Percentiles rank a stretch among this genome's conserved stretches.
These are phyloP conservation scores for Luscinia luscinia DNA, from an alignment of 2,797 vertebrate species.

Conservation along the genomic window DNA sequence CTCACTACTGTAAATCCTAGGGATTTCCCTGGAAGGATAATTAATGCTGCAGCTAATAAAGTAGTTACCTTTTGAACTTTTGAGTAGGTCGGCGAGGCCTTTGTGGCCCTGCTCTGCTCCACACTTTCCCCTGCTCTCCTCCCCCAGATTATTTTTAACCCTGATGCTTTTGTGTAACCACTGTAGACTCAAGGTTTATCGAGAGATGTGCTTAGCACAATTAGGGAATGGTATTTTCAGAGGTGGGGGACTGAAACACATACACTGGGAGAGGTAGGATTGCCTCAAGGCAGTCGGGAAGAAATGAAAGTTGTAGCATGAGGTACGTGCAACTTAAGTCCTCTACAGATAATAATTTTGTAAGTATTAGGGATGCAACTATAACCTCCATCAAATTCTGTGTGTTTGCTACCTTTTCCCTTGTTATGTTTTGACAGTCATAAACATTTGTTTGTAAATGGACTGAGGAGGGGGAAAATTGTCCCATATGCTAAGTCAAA, in stretches of 20 bases:
- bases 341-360: not conserved
- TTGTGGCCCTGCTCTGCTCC: not conserved
- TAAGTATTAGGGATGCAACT: not conserved
- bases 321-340: not conserved
- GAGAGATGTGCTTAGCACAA: not conserved
- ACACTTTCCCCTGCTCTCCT: not conserved
- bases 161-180: not conserved
- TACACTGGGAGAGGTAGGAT: not conserved
- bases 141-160: not conserved
- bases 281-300: not conserved
- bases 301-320: not conserved
- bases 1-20: not conserved
- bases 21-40: conserved; percentile 18
- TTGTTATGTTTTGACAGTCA: not conserved
- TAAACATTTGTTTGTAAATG: not conserved
- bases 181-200: not conserved
- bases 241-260: fast-evolving
- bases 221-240: not conserved
- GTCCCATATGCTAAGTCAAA: not conserved
- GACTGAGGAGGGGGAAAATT: not conserved
- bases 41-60: conserved; percentile 22
- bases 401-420: not conserved
- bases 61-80: conserved; percentile 4
- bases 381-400: not conserved
- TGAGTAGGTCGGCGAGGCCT: not conserved